Conservation (phyloP, 2,113 vertebrate species). For the Semnornis frantzii region DNA sequence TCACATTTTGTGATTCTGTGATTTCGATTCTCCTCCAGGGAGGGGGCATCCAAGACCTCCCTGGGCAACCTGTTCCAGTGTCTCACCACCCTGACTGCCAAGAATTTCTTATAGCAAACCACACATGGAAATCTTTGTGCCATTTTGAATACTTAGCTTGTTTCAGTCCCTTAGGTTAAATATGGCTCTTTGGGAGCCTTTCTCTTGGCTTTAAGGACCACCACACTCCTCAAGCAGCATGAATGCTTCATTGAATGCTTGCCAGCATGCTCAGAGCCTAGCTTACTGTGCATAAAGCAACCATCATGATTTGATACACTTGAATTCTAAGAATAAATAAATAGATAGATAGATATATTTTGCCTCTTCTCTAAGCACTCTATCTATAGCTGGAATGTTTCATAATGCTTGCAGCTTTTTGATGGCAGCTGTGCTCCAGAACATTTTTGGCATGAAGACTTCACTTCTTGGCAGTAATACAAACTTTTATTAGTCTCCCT, state of each 20-base stretch:
- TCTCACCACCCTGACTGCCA: too few species aligned
- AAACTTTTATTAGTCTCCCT: constrained; percentile 12
- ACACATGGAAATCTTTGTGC: neutral
- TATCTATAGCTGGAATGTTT: constrained; percentile 41
- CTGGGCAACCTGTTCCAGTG: too few species aligned
- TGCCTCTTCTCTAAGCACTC: neutral
- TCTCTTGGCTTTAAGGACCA: neutral
- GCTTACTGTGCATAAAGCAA: constrained; percentile 11
- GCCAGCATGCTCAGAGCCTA: neutral
- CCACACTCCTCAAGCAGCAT: neutral
- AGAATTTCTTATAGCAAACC: neutral
- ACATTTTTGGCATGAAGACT: constrained; percentile 18
- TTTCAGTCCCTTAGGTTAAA: neutral
- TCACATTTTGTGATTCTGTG: too few species aligned
- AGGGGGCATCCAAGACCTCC: too few species aligned
- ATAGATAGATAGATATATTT: too few species aligned
- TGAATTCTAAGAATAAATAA: constrained; percentile 22
- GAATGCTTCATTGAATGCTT: neutral
- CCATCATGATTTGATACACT: neutral
- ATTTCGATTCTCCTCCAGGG: too few species aligned
- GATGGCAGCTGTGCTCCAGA: neutral
- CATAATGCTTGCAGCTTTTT: constrained; percentile 22
- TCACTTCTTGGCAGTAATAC: constrained; percentile 19
- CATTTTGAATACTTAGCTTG: neutral
- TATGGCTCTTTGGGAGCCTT: neutral